Evolutionary conservation across 2,797 vertebrate species (phyloP), one percentile per base, ranked within the genome.

Genomic region (Darevskia mixta): DNA sequence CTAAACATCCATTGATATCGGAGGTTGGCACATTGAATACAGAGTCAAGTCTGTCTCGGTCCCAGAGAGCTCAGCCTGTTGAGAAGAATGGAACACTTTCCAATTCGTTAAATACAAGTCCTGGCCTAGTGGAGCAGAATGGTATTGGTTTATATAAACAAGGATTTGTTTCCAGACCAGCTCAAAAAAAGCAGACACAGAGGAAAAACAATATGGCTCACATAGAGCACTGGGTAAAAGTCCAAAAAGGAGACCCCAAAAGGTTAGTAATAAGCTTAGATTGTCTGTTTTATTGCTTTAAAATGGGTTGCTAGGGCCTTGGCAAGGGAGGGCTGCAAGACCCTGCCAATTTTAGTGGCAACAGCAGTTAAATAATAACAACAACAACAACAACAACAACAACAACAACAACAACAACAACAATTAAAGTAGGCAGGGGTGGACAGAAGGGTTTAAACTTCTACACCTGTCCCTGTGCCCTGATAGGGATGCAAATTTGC

Each of bases 221-320:
- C 92, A 98, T 98, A 96, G 98, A 99, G 93, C 98, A 98, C 85
- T 99, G 99, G 99, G 97, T 99, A 55, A 99, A 98, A 95, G 97
- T 98, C 92, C 99, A 98, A 91, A 99, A 99, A 97, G 98, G 96
- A 82, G 98, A 99, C 1, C 29, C 94, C 85, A 96, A 95, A 94
- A 98, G 97, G 97, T 97, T 86, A 95, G 97, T 96, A 82, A 86
- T 2, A 86, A 38, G 55, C 64, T 61, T 1, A 1, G 6, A 27
- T 29, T 64, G 71, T 45, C 45, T 80, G 27, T 55, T 84, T 83
- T 58, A 83, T 10, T 83, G 20, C 82, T 83, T 58, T 32, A 58
- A 88, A 66, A 20, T 23, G 61, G 61, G 20, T 64, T 23, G 61
- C 61, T 7, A 64, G 49, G 13, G 3, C 49, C 61, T 64, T 64